Evolutionary conservation across 1,140 invertebrate genomes (phyloP).

Genomic region (Calycopis cecrops): DNA sequence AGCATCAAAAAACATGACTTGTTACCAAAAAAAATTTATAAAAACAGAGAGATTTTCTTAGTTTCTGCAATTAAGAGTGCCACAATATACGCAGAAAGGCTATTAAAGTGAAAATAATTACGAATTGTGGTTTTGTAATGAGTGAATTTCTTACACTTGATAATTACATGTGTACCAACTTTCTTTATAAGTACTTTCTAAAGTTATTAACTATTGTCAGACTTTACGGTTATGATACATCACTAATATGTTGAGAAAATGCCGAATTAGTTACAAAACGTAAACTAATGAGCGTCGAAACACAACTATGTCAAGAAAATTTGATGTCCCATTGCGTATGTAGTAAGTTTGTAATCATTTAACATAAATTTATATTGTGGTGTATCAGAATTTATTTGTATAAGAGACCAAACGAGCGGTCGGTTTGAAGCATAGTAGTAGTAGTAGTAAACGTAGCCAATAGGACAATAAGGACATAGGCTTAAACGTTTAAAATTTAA

Average conservation of each 20-base stretch:
- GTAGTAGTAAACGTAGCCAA: too few species aligned
- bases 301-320: too few species aligned
- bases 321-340: too few species aligned
- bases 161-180: conserved; percentile 7
- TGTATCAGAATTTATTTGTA: too few species aligned
- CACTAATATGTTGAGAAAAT: conserved; percentile 4
- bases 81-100: not conserved
- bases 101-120: conserved; percentile 10
- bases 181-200: conserved; percentile 10
- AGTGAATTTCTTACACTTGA: conserved; percentile 10
- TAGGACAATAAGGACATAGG: too few species aligned
- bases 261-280: not conserved
- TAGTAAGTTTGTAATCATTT: too few species aligned
- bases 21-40: too few species aligned
- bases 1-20: too few species aligned
- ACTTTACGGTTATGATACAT: not conserved
- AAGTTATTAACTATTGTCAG: conserved; percentile 5
- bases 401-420: too few species aligned
- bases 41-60: not conserved
- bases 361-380: too few species aligned
- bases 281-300: not conserved
- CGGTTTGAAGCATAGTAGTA: too few species aligned
- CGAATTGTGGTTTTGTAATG: conserved; percentile 8
- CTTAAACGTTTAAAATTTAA: too few species aligned
- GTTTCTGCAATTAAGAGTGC: not conserved